phyloP scores from a whole-genome alignment of 2,113 vertebrate genomes.

The Motacilla tschutschensis region DNA sequence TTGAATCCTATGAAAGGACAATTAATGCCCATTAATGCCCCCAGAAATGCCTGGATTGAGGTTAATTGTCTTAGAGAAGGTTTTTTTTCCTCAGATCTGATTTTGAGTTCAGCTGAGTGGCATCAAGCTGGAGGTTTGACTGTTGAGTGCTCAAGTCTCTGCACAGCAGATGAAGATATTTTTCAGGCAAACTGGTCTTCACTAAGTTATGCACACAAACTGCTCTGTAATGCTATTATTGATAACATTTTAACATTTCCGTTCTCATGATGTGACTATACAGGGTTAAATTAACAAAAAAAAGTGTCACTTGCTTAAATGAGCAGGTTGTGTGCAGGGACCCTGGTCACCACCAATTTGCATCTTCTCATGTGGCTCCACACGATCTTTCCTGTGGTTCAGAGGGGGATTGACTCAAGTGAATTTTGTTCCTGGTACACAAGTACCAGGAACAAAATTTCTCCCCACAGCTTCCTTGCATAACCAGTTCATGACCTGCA shows the following conservation, averaged over 20 bases:
- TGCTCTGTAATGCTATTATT: not conserved
- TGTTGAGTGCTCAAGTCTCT: not conserved
- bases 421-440: too few species aligned
- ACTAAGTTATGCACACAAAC: not conserved
- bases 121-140: not conserved
- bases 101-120: not conserved
- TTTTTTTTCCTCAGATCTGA: slow-evolving; percentile 3
- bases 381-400: not conserved
- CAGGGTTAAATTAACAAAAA: slow-evolving; percentile 23
- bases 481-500: not conserved
- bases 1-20: not conserved
- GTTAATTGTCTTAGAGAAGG: not conserved
- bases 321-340: not conserved
- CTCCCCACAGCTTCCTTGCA: not conserved
- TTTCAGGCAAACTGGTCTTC: slow-evolving; percentile 14
- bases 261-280: not conserved
- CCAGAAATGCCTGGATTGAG: not conserved
- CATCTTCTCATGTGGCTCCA: not conserved
- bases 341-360: not conserved
- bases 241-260: not conserved
- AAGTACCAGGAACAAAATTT: not conserved
- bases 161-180: not conserved
- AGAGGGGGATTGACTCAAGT: not conserved
- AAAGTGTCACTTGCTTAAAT: not conserved
- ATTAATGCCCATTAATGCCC: not conserved